A percentile compares a stretch with the other conserved stretches of the same genome.
Conservation (phyloP, 1,140 invertebrate genomes). For the Zaprionus nigranus region DNA sequence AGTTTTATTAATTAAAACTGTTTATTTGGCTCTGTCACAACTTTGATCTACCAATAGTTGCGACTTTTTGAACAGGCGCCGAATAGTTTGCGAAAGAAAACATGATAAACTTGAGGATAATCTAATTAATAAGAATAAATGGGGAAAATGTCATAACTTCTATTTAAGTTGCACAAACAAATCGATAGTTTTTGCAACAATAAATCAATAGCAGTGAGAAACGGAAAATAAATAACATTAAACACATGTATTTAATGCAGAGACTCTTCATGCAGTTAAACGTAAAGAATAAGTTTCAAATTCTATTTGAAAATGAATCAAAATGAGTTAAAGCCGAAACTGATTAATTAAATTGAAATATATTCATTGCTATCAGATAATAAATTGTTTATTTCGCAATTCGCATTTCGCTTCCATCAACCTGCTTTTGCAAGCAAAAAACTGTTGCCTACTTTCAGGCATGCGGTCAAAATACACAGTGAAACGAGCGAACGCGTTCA, state of each 20-base stretch:
- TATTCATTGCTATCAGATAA: background rate
- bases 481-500: background rate
- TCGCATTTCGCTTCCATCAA: background rate
- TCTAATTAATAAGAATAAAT: background rate
- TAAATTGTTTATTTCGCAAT: background rate
- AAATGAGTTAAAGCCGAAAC: too few species aligned
- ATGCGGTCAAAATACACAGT: background rate
- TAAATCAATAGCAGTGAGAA: background rate
- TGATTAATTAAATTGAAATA: too few species aligned
- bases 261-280: too few species aligned
- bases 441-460: background rate
- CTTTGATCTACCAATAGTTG: conserved; percentile 16
- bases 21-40: conserved; percentile 19
- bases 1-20: conserved; percentile 71
- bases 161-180: background rate
- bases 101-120: background rate
- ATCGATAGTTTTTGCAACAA: background rate
- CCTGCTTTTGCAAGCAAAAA: background rate
- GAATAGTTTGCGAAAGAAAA: background rate
- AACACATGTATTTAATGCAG: too few species aligned
- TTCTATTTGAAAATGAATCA: background rate
- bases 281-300: background rate
- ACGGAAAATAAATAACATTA: background rate
- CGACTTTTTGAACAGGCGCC: background rate
- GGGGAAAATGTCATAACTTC: background rate